These are phyloP conservation scores for Mus spicilegus DNA, from an alignment of 2,113 vertebrate species.

Conservation along the genomic window DNA sequence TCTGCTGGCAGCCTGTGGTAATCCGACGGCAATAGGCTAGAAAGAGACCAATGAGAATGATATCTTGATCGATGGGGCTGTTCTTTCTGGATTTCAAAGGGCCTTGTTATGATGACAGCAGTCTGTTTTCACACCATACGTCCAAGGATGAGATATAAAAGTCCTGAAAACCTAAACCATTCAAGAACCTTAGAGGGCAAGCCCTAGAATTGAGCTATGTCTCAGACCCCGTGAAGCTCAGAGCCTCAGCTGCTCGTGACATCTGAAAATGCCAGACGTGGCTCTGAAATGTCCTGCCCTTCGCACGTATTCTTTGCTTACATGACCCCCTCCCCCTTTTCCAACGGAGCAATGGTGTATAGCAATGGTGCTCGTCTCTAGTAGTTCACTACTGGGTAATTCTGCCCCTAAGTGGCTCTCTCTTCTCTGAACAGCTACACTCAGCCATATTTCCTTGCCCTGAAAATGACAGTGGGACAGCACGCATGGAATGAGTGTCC, in stretches of 20 bases:
- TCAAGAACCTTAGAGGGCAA: not conserved
- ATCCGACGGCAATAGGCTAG: constrained; percentile 60
- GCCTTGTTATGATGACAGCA: constrained; percentile 40
- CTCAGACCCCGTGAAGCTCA: not conserved
- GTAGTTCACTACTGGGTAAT: not conserved
- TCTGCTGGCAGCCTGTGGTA: constrained; percentile 42
- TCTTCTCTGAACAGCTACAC: not conserved
- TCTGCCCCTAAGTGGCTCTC: not conserved
- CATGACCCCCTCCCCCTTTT: not conserved
- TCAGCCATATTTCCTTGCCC: not conserved
- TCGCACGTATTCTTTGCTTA: not conserved
- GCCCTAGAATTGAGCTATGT: not conserved
- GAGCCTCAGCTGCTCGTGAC: not conserved
- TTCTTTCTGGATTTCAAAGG: constrained; percentile 64
- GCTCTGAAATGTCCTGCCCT: not conserved
- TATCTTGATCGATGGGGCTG: constrained; percentile 67
- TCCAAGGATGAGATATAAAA: constrained; percentile 24
- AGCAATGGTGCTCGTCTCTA: not conserved
- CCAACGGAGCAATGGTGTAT: not conserved
- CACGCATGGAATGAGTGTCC: accelerated
- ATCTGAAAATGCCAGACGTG: not conserved
- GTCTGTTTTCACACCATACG: constrained; percentile 48
- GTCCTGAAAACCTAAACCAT: not conserved
- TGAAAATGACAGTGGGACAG: accelerated
- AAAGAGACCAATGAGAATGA: constrained; percentile 70